Base-by-base conservation (phyloP, 2,113 vertebrate genomes). In the Siniperca chuatsi region DNA sequence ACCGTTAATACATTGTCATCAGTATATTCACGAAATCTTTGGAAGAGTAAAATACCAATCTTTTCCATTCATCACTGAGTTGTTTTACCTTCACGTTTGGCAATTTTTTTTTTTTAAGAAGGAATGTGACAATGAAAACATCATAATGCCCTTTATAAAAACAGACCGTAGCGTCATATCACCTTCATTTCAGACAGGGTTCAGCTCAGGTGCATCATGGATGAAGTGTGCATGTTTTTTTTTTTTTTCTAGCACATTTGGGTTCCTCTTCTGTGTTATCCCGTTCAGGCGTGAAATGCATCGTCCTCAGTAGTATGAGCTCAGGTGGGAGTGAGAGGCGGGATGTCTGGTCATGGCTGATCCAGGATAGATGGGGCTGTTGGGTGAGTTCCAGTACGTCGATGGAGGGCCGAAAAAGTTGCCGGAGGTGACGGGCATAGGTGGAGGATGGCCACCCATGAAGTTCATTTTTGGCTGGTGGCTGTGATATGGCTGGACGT, bases 391-490 rank as follows among this genome's bases (percentile, higher is more conserved):
- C 95, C 95, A 95, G 93, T 96, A 97, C 0, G 94, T 67, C 6
- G 94, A 35, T 0, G 90, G 84, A 1, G 93, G 60, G 20, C 74
- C 71, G 2, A 96, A 97, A 88, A 93, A 96, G 87, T 93, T 92
- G 0, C 91, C 87, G 0, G 95, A 78, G 18, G 96, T 92, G 79
- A 95, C 94, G 0, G 96, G 93, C 94, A 96, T 92, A 1, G 94
- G 80, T 3, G 91, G 42, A 2, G 92, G 64, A 33, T 95, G 95
- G 16, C 87, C 37, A 1, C 87, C 55, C 91, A 94, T 95, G 91
- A 95, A 96, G 94, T 95, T 95, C 89, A 95, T 94, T 94, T 95
- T 96, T 64, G 95, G 96, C 93, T 96, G 95, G 91, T 96, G 96
- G 80, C 93, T 94, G 93, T 95, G 94, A 90, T 95, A 96, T 1